These are phyloP conservation scores for Echiichthys vipera DNA, from an alignment of 2,797 vertebrate genomes.

Conservation along the genomic window DNA sequence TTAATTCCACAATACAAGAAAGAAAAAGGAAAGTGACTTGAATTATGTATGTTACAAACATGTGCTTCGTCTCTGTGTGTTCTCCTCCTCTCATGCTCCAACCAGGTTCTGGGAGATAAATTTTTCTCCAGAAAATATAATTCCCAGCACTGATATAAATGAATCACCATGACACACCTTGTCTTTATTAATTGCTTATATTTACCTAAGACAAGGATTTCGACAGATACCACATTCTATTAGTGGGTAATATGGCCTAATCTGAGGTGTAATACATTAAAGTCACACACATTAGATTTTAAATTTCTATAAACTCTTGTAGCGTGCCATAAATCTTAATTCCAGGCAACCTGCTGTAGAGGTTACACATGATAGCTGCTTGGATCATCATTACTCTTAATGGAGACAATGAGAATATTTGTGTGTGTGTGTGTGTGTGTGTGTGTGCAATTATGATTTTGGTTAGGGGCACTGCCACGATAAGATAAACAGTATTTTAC, in stretches of 20 bases:
- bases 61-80: background rate
- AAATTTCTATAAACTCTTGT: slow-evolving; percentile 64
- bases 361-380: slow-evolving; percentile 51
- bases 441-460: background rate
- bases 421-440: slow-evolving; percentile 22
- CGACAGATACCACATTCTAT: slow-evolving; percentile 14
- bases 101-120: background rate
- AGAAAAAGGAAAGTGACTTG: background rate
- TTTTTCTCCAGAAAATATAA: background rate
- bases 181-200: slow-evolving; percentile 51
- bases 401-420: slow-evolving; percentile 31
- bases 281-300: slow-evolving; percentile 53
- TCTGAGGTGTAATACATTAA: slow-evolving; percentile 42
- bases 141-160: slow-evolving; percentile 17
- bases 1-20: background rate
- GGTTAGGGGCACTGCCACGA: background rate
- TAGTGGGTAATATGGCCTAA: slow-evolving; percentile 19
- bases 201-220: slow-evolving; percentile 33
- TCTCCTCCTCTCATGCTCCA: background rate
- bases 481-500: background rate
- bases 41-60: background rate
- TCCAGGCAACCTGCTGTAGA: slow-evolving; percentile 38
- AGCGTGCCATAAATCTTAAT: slow-evolving; percentile 58
- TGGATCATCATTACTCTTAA: slow-evolving; percentile 61
- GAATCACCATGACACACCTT: slow-evolving; percentile 15